Conservation (phyloP, 2,797 vertebrate species). For the Lepilemur septentrionalis region DNA sequence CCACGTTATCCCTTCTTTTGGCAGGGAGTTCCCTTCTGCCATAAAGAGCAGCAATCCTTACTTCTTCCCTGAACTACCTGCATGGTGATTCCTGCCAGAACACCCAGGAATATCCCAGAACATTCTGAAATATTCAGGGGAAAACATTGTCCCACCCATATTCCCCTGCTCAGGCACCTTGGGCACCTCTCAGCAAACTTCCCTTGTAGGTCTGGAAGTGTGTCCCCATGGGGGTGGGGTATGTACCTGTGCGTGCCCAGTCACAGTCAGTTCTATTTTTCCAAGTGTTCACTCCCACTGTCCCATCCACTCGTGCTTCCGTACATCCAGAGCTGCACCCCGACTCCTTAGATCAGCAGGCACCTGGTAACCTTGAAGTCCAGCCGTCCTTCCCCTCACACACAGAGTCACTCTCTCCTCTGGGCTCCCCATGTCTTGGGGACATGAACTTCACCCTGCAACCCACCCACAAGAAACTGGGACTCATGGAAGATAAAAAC, state of each 20-base stretch:
- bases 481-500: neutral
- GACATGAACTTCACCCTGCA: neutral
- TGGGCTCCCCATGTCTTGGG: neutral
- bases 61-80: neutral
- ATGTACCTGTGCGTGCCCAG: neutral
- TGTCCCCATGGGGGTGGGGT: too few relatives aligned
- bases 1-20: neutral
- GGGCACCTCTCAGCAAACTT: neutral
- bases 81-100: neutral
- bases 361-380: neutral
- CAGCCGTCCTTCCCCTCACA: neutral
- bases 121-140: neutral
- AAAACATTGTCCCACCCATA: neutral
- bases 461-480: neutral
- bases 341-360: neutral
- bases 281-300: neutral
- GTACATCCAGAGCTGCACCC: neutral
- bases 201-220: neutral
- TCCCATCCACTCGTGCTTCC: neutral
- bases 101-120: neutral
- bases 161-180: too few relatives aligned
- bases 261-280: neutral
- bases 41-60: neutral
- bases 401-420: neutral
- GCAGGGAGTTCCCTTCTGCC: neutral